Percentiles rank a stretch among this genome's conserved stretches.
Conservation (phyloP, 1,140 invertebrate genomes). For the Aethina tumida region DNA sequence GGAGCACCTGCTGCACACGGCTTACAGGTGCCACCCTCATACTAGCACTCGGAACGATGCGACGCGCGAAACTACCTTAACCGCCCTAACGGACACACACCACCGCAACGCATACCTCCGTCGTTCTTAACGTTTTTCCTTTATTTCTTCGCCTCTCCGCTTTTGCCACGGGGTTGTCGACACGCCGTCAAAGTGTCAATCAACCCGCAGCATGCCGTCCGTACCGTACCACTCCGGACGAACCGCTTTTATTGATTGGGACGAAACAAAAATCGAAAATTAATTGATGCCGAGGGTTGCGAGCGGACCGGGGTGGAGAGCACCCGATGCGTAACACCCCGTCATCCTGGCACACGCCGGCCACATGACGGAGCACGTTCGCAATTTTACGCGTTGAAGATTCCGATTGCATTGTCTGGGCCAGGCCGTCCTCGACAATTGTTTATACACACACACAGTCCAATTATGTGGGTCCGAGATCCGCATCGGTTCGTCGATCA, state of each 20-base stretch:
- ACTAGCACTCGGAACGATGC: no score
- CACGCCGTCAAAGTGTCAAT: constrained; percentile 1
- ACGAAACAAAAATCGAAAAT: constrained; percentile 19
- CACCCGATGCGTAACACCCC: constrained; percentile 12
- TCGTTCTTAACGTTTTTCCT: no score
- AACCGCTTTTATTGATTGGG: constrained; percentile 7
- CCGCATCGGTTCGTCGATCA: no score
- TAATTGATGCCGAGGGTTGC: constrained; percentile 12
- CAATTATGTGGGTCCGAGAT: no score
- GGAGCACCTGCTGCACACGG: constrained; percentile 3
- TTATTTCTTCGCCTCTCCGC: no score
- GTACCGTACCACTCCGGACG: neutral
- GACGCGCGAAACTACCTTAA: neutral
- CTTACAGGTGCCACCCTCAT: constrained; percentile 4
- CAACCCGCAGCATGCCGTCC: neutral
- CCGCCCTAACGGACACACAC: constrained; percentile 6
- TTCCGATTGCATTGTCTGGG: constrained; percentile 12
- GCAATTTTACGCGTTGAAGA: constrained; percentile 23
- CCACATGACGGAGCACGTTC: constrained; percentile 18
- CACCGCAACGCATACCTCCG: neutral
- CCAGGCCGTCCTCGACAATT: constrained; percentile 1
- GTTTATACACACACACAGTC: neutral
- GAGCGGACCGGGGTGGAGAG: neutral
- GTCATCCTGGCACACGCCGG: constrained; percentile 16
- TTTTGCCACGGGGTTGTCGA: no score